Evolutionary conservation across 2,113 vertebrate species (phyloP).

Genomic region (Globicephala melas): DNA sequence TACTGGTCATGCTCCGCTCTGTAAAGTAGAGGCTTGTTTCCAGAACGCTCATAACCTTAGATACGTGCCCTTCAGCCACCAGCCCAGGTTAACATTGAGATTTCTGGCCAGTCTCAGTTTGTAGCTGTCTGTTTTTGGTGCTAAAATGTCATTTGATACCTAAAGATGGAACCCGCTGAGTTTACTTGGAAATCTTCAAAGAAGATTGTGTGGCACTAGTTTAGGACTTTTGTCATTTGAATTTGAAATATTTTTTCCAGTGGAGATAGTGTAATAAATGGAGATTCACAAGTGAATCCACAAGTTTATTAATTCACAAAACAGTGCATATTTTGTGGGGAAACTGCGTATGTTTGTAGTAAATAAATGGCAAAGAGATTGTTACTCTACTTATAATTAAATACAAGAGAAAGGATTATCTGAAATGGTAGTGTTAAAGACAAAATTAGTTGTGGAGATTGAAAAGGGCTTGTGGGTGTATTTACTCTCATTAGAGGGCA

Average conservation of each 20-base stretch:
- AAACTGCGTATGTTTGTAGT: background rate
- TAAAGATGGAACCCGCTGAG: background rate
- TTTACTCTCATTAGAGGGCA: background rate
- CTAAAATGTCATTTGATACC: background rate
- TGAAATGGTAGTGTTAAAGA: background rate
- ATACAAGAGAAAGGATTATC: background rate
- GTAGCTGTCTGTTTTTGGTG: background rate
- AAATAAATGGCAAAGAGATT: background rate
- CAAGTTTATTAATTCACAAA: background rate
- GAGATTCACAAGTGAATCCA: background rate
- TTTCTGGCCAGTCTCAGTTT: background rate
- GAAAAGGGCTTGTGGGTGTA: background rate
- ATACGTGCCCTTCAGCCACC: background rate
- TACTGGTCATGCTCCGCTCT: background rate
- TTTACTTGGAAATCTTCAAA: background rate
- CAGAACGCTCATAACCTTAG: background rate
- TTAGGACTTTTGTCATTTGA: conserved; percentile 19
- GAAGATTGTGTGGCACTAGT: background rate
- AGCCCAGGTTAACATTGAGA: background rate
- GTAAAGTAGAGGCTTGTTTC: background rate
- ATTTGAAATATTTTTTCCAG: conserved; percentile 2
- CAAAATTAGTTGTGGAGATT: background rate
- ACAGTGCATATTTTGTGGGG: background rate
- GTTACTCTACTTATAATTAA: background rate
- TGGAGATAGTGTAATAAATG: background rate